phyloP scores from a whole-genome alignment of 2,113 vertebrate species.

The Equus quagga region DNA sequence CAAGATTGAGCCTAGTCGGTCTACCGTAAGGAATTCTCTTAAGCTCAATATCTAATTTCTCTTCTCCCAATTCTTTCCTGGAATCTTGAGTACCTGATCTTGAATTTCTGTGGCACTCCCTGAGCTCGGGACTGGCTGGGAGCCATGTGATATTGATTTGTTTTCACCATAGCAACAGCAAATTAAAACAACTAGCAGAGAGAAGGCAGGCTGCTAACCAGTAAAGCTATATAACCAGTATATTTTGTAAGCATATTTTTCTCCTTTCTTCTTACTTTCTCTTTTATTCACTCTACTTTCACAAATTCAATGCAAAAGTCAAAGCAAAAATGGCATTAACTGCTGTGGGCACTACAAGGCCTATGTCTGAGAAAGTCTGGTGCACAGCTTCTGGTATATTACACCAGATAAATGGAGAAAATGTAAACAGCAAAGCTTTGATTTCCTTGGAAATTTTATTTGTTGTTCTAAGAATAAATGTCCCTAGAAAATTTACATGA shows the following conservation, averaged over 20 bases:
- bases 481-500: neutral
- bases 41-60: conserved; percentile 1
- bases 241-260: conserved; percentile 48
- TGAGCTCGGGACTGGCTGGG: conserved; percentile 63
- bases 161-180: conserved; percentile 83
- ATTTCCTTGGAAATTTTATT: conserved; percentile 49
- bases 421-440: neutral
- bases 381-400: neutral
- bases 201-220: conserved; percentile 62
- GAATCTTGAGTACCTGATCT: conserved; percentile 64
- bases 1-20: neutral
- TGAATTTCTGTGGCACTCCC: conserved; percentile 60
- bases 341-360: neutral
- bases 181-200: conserved; percentile 80
- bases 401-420: neutral
- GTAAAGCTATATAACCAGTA: conserved; percentile 16
- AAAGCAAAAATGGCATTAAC: conserved; percentile 46
- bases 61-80: conserved; percentile 33
- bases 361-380: neutral
- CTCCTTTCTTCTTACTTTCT: neutral
- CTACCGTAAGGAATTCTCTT: neutral
- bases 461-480: conserved; percentile 39
- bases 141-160: conserved; percentile 83
- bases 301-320: conserved; percentile 51
- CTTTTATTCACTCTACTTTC: neutral